Evolutionary conservation across 2,797 vertebrate genomes (phyloP).

Genomic region (Galago senegalensis): DNA sequence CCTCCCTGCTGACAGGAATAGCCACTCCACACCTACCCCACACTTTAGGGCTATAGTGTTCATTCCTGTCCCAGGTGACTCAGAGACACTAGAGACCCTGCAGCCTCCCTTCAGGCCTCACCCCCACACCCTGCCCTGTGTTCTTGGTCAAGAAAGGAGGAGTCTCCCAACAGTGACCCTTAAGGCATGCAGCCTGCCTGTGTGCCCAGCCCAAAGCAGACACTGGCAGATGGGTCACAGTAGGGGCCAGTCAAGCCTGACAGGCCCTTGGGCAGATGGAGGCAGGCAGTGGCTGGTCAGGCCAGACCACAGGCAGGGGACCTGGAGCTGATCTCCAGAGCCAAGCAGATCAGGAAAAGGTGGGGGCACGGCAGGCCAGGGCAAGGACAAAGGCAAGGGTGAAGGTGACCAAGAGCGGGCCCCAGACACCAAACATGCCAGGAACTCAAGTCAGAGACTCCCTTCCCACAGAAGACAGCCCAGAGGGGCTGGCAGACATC

Average conservation of each 20-base stretch:
- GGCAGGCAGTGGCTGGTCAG: background rate
- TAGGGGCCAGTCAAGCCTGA: background rate
- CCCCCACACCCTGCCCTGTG: background rate
- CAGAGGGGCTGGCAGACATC: rapidly evolving
- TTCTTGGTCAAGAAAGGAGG: background rate
- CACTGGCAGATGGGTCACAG: background rate
- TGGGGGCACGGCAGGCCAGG: rapidly evolving
- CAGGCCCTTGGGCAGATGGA: background rate
- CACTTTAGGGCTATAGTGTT: background rate
- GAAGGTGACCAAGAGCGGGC: too few species aligned
- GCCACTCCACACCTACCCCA: rapidly evolving
- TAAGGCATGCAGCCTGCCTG: background rate
- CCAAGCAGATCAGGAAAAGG: background rate
- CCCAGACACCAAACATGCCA: background rate
- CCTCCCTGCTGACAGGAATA: rapidly evolving
- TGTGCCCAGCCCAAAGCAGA: rapidly evolving
- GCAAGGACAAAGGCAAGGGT: rapidly evolving
- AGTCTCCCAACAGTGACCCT: background rate
- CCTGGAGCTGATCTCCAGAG: background rate
- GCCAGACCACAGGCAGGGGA: background rate
- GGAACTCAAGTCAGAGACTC: background rate
- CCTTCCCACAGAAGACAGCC: rapidly evolving
- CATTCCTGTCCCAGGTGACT: background rate
- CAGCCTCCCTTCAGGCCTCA: background rate
- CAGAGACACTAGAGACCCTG: background rate